Base-by-base conservation (phyloP, 2,888 invertebrate genomes). In the Scrobipalpa costella region DNA sequence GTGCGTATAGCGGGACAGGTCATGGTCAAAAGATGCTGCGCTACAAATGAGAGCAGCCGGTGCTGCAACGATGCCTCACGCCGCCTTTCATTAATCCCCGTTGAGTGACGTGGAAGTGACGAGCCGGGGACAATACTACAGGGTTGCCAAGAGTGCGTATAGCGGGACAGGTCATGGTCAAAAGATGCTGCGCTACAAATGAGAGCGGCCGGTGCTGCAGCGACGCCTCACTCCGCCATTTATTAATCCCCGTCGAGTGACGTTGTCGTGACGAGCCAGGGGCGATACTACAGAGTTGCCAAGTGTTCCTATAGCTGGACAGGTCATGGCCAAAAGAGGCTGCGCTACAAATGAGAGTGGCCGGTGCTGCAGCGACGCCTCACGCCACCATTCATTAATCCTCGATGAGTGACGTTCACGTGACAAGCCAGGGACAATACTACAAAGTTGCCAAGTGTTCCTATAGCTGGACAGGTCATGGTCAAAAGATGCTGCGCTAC, bases 361-460 rank as follows among this genome's bases (percentile, higher is more conserved):
- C 21, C 8, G 19, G 19, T 61, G 34, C 49, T 59, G 67, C 65
- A 57, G 66, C 27, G 27, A 27, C 27, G 27, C 27, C 27, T 27
- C 27, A 63, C 59, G 67, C 40, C 63, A 52, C 64, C 65, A 66
- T 63, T 65, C 66, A 68, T 69, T 67, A 67, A 65, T 63, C 57
- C 62, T 5, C 38, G 36, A 38, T 17, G 57, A 47, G 47, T 52
- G 62, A 60, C 63, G 64, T 65, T 64, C 67, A 64, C 63, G 68
- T 55, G 47, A 63, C 67, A 40, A 44, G 44, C 44, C 6, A 2
- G 15, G 3, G n/a, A 44, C 6, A 15, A 15, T 3, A 15, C 44
- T 15, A 15, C 13, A 11, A 40, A 2, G 40, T 40, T 40, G 40
- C 44, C 44, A 44, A 7, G 44, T 44, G 44, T 7, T 44, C 9